These are phyloP conservation scores for Scotopteryx bipunctaria DNA, from an alignment of 2,888 invertebrate species.

Conservation along the genomic window DNA sequence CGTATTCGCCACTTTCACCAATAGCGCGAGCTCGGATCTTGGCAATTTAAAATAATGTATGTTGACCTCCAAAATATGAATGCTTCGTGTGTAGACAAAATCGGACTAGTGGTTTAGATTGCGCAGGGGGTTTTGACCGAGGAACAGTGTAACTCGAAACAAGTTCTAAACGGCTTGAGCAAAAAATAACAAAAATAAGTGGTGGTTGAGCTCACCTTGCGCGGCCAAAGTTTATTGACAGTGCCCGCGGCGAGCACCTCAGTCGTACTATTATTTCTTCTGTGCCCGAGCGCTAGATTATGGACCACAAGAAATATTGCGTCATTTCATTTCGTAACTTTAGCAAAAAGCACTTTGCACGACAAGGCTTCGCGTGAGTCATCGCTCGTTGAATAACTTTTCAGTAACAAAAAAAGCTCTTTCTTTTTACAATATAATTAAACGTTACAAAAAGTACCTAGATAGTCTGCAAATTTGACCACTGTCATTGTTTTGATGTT, in stretches of 20 bases:
- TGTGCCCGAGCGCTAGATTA: constrained; percentile 42
- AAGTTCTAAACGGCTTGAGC: constrained; percentile 48
- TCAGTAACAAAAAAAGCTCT: constrained; percentile 17
- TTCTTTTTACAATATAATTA: background rate
- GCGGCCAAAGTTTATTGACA: constrained; percentile 79
- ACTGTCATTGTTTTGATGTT: too few relatives aligned
- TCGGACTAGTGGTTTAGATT: constrained; percentile 19
- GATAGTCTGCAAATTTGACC: too few relatives aligned
- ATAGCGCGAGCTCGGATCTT: constrained; percentile 62
- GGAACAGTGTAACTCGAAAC: constrained; percentile 34
- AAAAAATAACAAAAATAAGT: constrained; percentile 57
- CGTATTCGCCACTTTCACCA: constrained; percentile 79
- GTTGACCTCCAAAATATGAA: constrained; percentile 59
- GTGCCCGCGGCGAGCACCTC: constrained; percentile 62
- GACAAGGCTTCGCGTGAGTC: constrained; percentile 58
- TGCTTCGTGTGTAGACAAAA: constrained; percentile 28
- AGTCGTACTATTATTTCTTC: constrained; percentile 30
- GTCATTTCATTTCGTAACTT: constrained; percentile 61
- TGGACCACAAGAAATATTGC: constrained; percentile 65
- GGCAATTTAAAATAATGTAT: constrained; percentile 51
- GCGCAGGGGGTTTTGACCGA: constrained; percentile 47
- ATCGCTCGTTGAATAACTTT: constrained; percentile 38
- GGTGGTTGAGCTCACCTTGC: constrained; percentile 67
- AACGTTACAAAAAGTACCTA: background rate
- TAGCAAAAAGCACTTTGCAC: constrained; percentile 64